A percentile compares a stretch with the other conserved stretches of the same genome.
Conservation (phyloP, 2,797 vertebrate species). For the Eidolon dupreanum region DNA sequence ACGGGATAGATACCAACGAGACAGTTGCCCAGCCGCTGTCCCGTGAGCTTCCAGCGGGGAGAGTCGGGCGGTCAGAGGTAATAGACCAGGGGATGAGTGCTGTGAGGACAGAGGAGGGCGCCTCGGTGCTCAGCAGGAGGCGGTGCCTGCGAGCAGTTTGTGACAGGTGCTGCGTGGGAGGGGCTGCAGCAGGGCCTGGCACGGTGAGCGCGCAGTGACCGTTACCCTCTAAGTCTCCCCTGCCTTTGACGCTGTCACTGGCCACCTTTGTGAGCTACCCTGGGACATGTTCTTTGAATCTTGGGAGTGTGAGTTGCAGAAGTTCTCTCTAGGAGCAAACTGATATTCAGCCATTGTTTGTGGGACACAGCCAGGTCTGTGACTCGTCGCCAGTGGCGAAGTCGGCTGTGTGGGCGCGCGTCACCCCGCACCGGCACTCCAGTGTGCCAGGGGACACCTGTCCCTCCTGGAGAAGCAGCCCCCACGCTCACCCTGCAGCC, state of each 20-base stretch:
- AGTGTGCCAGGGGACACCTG: no score
- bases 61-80: fast-evolving
- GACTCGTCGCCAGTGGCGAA: neutral
- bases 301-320: neutral
- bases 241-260: fast-evolving
- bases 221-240: neutral
- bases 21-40: fast-evolving
- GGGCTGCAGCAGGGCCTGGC: neutral
- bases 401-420: fast-evolving
- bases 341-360: neutral
- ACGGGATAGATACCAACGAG: neutral
- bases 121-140: neutral
- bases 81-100: neutral
- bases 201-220: neutral
- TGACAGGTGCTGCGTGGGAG: fast-evolving
- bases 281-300: neutral
- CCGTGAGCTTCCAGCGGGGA: neutral
- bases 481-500: neutral
- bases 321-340: neutral
- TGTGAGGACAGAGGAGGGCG: neutral
- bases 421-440: neutral
- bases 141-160: no score
- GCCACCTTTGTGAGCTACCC: neutral
- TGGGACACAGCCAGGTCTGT: no score
- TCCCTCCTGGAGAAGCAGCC: no score